Percentiles rank a stretch among this genome's conserved stretches.
phyloP scores from a whole-genome alignment of 2,113 vertebrate genomes.

The Malurus melanocephalus region DNA sequence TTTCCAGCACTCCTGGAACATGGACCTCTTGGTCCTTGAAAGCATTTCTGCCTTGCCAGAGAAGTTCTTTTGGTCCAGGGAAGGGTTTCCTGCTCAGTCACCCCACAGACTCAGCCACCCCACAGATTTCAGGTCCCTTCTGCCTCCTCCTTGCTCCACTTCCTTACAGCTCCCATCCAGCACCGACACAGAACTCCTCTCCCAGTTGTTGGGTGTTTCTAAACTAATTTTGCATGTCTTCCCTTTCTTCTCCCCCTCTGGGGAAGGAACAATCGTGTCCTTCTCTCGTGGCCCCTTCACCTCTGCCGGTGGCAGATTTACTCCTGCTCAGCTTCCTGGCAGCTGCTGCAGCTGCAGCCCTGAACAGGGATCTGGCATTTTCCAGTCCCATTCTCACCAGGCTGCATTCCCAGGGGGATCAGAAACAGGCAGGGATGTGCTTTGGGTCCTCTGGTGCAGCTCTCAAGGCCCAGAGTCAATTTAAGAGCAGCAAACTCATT shows the following conservation, averaged over 20 bases:
- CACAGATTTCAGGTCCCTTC: not conserved
- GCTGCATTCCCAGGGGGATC: not conserved
- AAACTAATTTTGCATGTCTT: not conserved
- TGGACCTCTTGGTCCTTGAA: not conserved
- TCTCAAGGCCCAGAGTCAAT: not conserved
- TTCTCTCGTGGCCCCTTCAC: not conserved
- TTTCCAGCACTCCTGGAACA: not conserved
- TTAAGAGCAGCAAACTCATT: not conserved
- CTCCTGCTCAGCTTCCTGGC: slow-evolving; percentile 31
- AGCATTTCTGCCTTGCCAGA: not conserved
- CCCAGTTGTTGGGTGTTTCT: not conserved
- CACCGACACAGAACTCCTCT: not conserved
- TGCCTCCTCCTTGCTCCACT: not conserved
- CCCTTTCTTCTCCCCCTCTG: not conserved
- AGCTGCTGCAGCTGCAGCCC: slow-evolving; percentile 42
- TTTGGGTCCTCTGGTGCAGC: not conserved
- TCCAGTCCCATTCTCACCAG: not conserved
- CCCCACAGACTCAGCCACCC: not conserved
- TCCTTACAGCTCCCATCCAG: not conserved
- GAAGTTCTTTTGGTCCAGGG: fast-evolving
- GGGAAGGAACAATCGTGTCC: not conserved
- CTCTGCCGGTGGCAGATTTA: slow-evolving; percentile 32
- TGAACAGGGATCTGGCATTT: not conserved
- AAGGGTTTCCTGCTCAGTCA: not conserved
- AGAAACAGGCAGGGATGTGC: not conserved